Percentiles rank a stretch among this genome's conserved stretches.
These are phyloP conservation scores for Drosophila pullipes DNA, from an alignment of 2,888 invertebrate genomes.

Conservation along the genomic window DNA sequence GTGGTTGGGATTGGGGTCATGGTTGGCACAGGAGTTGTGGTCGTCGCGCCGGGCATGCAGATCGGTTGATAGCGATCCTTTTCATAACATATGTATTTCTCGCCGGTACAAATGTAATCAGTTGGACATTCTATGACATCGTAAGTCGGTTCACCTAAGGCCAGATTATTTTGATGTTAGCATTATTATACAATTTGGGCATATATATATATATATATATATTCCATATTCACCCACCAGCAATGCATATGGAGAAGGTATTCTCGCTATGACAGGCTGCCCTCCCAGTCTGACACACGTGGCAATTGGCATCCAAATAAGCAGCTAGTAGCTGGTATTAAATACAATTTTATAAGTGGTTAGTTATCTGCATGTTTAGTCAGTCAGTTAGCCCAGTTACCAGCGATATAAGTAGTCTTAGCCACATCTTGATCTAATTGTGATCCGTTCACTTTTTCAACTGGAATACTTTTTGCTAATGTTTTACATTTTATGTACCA, in stretches of 20 bases:
- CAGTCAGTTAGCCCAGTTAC: slow-evolving; percentile 42
- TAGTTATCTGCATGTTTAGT: neutral
- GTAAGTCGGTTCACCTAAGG: slow-evolving; percentile 37
- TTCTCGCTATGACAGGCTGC: slow-evolving; percentile 61
- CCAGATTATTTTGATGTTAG: neutral
- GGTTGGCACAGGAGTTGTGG: neutral
- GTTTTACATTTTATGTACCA: slow-evolving; percentile 23
- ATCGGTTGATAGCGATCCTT: slow-evolving; percentile 27
- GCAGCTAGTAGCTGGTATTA: slow-evolving; percentile 41
- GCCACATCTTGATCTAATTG: slow-evolving; percentile 44
- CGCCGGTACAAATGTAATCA: slow-evolving; percentile 58
- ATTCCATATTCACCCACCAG: slow-evolving; percentile 39
- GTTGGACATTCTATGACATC: slow-evolving; percentile 45
- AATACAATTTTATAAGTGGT: neutral
- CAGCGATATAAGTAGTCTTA: slow-evolving; percentile 40
- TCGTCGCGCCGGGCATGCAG: slow-evolving; percentile 18
- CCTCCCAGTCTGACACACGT: slow-evolving; percentile 49
- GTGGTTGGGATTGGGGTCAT: neutral
- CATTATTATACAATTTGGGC: neutral
- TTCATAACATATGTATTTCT: slow-evolving; percentile 51
- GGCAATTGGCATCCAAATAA: slow-evolving; percentile 42
- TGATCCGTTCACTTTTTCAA: slow-evolving; percentile 14
- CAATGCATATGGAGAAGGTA: slow-evolving; percentile 55
- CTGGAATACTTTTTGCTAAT: slow-evolving; percentile 19
- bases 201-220: neutral